phyloP scores from a whole-genome alignment of 2,888 invertebrate species.

The Ormyrus pomaceus region DNA sequence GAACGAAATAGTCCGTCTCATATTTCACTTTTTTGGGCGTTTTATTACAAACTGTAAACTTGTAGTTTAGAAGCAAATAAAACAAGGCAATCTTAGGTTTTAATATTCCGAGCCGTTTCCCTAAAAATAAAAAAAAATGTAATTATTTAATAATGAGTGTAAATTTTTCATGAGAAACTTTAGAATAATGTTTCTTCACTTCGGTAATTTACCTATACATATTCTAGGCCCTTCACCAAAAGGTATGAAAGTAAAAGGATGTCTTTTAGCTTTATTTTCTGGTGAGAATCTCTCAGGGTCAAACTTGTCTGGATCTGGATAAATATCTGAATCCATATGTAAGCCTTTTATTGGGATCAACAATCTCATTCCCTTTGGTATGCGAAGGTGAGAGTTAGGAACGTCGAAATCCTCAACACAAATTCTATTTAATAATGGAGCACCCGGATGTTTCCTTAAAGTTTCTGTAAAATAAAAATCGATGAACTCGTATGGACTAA shows the following conservation, averaged over 20 bases:
- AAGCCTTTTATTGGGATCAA: conserved; percentile 70
- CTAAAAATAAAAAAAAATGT: not conserved
- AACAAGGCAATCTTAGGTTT: conserved; percentile 28
- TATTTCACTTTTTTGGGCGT: not conserved
- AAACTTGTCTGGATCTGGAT: conserved; percentile 73
- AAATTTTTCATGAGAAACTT: no score
- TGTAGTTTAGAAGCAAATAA: conserved; percentile 21
- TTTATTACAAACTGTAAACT: conserved; percentile 20
- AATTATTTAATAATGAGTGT: no score
- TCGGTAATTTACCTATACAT: no score
- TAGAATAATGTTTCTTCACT: no score
- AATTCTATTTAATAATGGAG: conserved; percentile 65
- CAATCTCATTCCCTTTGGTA: conserved; percentile 56
- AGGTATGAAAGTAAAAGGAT: conserved; percentile 59
- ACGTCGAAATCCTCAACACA: conserved; percentile 63
- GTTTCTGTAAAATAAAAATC: conserved; percentile 62
- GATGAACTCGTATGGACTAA: conserved; percentile 49
- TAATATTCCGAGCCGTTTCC: conserved; percentile 18
- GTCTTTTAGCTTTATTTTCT: conserved; percentile 63
- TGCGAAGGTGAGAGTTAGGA: conserved; percentile 55
- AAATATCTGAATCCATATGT: conserved; percentile 75
- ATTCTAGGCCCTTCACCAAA: no score
- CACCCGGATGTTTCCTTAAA: conserved; percentile 69
- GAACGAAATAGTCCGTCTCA: conserved; percentile 14
- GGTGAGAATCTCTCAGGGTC: conserved; percentile 65